phyloP scores from a whole-genome alignment of 2,888 invertebrate species.

The Plagodis pulveraria region DNA sequence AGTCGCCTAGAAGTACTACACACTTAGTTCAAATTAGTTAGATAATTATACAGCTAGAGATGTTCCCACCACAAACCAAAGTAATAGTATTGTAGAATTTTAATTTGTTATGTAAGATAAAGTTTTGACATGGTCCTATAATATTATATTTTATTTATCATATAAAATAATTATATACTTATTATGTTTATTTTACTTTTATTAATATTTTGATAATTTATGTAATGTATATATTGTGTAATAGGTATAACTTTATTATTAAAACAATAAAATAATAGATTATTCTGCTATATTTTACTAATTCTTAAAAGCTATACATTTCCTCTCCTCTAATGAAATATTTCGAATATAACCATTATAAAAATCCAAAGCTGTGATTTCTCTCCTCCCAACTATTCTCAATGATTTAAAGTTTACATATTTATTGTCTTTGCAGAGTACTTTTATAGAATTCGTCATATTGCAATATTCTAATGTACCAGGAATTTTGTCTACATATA shows the following conservation, averaged over 20 bases:
- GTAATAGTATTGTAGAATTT: conserved; percentile 7
- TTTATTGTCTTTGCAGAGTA: conserved; percentile 87
- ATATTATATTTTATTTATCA: not conserved
- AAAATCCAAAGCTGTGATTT: conserved; percentile 92
- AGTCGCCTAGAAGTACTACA: conserved; percentile 41
- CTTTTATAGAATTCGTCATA: conserved; percentile 82
- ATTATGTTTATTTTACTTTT: not conserved
- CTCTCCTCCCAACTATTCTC: conserved; percentile 87
- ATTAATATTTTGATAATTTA: conserved; percentile 1
- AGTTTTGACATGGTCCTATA: not conserved
- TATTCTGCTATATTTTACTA: conserved; percentile 39
- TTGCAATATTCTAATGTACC: conserved; percentile 87
- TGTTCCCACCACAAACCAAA: conserved; percentile 32
- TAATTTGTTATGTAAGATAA: not conserved
- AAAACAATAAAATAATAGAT: conserved; percentile 12
- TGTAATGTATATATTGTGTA: conserved; percentile 9
- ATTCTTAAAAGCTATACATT: conserved; percentile 63
- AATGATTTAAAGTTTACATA: conserved; percentile 88
- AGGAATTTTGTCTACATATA: conserved; percentile 56
- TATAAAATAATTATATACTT: conserved; percentile 5
- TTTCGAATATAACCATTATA: conserved; percentile 93
- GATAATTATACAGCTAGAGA: conserved; percentile 23
- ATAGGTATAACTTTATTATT: conserved; percentile 5
- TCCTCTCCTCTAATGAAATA: conserved; percentile 59
- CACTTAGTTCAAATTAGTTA: conserved; percentile 20